Evolutionary conservation across 2,888 invertebrate genomes (phyloP).

Genomic region (Uloborus plumipes): DNA sequence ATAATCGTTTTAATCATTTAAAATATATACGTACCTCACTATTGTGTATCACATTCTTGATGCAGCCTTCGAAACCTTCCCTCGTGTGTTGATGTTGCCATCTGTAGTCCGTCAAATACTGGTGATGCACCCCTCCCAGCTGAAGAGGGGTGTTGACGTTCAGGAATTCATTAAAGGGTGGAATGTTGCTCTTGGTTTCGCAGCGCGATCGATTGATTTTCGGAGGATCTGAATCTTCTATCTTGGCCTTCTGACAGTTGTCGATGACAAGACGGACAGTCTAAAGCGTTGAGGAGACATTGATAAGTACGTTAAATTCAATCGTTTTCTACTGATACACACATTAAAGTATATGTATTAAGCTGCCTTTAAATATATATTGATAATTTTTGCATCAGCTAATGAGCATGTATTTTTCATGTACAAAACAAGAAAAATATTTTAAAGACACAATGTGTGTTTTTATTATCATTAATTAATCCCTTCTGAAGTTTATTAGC

Average conservation of each 20-base stretch:
- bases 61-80: constrained; percentile 95
- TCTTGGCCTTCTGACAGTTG: constrained; percentile 89
- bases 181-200: constrained; percentile 89
- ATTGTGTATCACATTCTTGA: constrained; percentile 94
- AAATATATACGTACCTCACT: constrained; percentile 75
- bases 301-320: too few relatives aligned
- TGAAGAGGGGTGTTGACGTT: constrained; percentile 96
- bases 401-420: too few relatives aligned
- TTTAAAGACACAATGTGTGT: too few relatives aligned
- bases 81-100: constrained; percentile 68
- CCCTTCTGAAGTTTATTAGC: too few relatives aligned
- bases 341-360: too few relatives aligned
- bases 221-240: constrained; percentile 89
- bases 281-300: constrained; percentile 69
- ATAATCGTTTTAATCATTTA: too few relatives aligned
- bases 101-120: constrained; percentile 65
- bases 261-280: constrained; percentile 93
- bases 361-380: too few relatives aligned
- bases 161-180: constrained; percentile 94
- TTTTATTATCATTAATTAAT: too few relatives aligned
- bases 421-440: too few relatives aligned
- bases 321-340: too few relatives aligned
- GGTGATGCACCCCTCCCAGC: constrained; percentile 90
- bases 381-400: too few relatives aligned
- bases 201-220: constrained; percentile 91